These are phyloP conservation scores for Lacanobia oleracea DNA, from an alignment of 2,888 invertebrate genomes.

Conservation along the genomic window DNA sequence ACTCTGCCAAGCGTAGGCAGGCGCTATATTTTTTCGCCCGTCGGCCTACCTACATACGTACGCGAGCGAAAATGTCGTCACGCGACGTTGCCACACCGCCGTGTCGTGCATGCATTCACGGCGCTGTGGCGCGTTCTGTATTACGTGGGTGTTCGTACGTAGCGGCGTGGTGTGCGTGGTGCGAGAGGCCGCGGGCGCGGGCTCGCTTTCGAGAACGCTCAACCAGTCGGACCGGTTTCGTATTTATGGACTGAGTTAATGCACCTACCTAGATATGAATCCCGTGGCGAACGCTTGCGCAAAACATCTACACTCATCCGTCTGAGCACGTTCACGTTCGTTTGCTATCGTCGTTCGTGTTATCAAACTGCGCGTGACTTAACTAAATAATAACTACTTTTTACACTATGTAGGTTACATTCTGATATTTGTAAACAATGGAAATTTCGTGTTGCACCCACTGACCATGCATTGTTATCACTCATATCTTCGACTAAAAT, in stretches of 20 bases:
- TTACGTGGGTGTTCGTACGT: conserved; percentile 88
- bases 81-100: conserved; percentile 90
- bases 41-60: conserved; percentile 89
- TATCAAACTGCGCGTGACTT: conserved; percentile 77
- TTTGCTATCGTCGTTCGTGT: conserved; percentile 76
- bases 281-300: conserved; percentile 86
- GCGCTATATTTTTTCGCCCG: conserved; percentile 88
- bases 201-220: conserved; percentile 90
- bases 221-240: conserved; percentile 89
- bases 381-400: conserved; percentile 73
- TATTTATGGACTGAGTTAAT: conserved; percentile 89
- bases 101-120: conserved; percentile 87
- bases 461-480: background rate
- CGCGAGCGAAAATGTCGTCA: conserved; percentile 91
- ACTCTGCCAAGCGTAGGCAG: conserved; percentile 90
- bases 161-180: conserved; percentile 77
- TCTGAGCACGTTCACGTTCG: conserved; percentile 77
- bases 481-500: conserved; percentile 7
- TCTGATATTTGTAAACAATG: conserved; percentile 80
- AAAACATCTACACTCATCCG: conserved; percentile 80
- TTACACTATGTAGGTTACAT: conserved; percentile 75
- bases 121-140: conserved; percentile 80
- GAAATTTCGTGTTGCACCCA: conserved; percentile 55
- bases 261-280: conserved; percentile 89
- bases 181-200: conserved; percentile 85